These are phyloP conservation scores for Loriculus beryllinus DNA, from an alignment of 2,797 vertebrate genomes.

Conservation along the genomic window DNA sequence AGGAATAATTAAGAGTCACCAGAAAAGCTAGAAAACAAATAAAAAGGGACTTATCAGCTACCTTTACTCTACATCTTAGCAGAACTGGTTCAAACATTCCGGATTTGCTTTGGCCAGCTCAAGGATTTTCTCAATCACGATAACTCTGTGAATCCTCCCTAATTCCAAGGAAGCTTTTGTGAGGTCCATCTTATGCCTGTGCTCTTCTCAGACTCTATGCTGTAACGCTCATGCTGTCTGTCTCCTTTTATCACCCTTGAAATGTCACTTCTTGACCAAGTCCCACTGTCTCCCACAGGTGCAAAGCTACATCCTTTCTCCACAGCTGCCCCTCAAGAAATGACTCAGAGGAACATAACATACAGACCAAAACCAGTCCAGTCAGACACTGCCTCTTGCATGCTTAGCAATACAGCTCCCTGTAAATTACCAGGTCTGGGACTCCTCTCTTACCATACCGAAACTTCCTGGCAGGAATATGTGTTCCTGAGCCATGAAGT, in stretches of 20 bases:
- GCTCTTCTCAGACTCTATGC: background rate
- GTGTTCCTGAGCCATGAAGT: background rate
- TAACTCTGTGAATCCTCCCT: background rate
- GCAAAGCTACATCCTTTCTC: background rate
- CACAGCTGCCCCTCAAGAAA: background rate
- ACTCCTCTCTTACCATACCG: background rate
- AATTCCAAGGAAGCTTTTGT: background rate
- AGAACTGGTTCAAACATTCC: background rate
- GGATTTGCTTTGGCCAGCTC: background rate
- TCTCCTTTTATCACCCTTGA: background rate
- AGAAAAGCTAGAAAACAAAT: background rate
- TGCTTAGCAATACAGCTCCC: background rate
- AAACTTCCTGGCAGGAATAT: background rate
- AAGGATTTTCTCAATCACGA: background rate
- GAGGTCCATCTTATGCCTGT: fast-evolving
- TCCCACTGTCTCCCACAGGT: background rate
- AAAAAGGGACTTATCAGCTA: background rate
- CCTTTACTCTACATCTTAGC: background rate
- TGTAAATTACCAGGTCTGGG: background rate
- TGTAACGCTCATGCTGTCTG: background rate
- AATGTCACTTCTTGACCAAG: background rate
- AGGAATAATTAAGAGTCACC: background rate
- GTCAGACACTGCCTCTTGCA: background rate
- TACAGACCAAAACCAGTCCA: background rate
- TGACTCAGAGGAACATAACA: background rate